Evolutionary conservation across 2,797 vertebrate species (phyloP), one percentile per base, ranked within the genome.

Genomic region (Macropus fuliginosus): DNA sequence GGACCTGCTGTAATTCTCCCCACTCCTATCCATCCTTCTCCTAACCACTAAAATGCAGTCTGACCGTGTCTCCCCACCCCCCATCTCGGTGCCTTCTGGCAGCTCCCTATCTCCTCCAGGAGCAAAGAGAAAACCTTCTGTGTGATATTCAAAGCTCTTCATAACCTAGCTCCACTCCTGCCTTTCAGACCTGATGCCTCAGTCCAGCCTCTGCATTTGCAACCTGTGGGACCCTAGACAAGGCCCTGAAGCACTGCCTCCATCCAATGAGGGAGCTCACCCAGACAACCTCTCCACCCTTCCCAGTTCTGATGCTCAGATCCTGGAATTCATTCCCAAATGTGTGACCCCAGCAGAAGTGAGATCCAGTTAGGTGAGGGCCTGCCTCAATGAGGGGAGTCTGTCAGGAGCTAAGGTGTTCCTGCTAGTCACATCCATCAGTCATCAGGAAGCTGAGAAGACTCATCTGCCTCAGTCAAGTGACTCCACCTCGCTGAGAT

Each of bases 201-300:
- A 62, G 34, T 34, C 11, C 27, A 14, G 59, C 31, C 28, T 57
- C 28, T 59, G 28, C 29, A 3, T 31, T 18, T n/a, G 62, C 34
- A 34, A n/a, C 34, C 14, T 5, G 34, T 16, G 31, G 34, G 12
- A 24, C 59, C 1, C 59, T 34, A 31, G 62, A 66, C 62, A 66
- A n/a, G 34, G 31, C 11, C 16, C 29, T n/a, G 34, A n/a, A n/a
- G 34, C 11, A 3, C 5, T 1, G 2, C 5, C 0, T 66, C 34
- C 14, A n/a, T 8, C 5, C 16, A 66, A n/a, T n/a, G 34, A 66
- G 34, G 1, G 62, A n/a, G 34, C 14, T 34, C 13, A n/a, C 62
- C 34, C 16, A 1, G 62, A 66, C 1, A 0, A 66, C 34, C 62
- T 66, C 62, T n/a, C 34, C 34, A n/a, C 0, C 34, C 62, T 18